phyloP scores from a whole-genome alignment of 2,797 vertebrate genomes.

The Salmo trutta region DNA sequence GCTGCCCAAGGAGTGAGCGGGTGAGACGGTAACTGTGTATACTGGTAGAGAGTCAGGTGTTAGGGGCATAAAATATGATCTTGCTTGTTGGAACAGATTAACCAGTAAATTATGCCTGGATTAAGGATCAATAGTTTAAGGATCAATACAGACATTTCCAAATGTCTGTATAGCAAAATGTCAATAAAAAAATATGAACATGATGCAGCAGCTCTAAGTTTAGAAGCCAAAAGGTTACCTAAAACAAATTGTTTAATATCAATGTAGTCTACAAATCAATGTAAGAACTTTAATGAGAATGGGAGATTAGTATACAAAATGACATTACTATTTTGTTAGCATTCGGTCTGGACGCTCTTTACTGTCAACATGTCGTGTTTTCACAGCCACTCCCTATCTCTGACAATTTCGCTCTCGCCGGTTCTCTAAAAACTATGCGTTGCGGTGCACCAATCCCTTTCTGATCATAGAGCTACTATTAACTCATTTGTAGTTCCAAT shows the following conservation, averaged over 20 bases:
- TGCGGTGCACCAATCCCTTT: constrained; percentile 3
- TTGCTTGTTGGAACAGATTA: constrained; percentile 59
- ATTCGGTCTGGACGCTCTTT: not conserved
- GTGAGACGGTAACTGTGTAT: constrained; percentile 38
- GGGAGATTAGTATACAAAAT: not conserved
- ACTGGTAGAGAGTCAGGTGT: not conserved
- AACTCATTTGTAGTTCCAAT: constrained; percentile 33
- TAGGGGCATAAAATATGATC: not conserved
- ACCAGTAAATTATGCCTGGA: constrained; percentile 60
- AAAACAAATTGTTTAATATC: not conserved
- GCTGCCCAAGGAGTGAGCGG: constrained; percentile 44
- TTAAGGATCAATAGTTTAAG: constrained; percentile 55
- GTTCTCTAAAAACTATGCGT: constrained; percentile 32
- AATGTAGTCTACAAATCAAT: no score
- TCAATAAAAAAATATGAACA: not conserved
- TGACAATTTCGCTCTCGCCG: constrained; percentile 33
- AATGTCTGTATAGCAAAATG: constrained; percentile 4
- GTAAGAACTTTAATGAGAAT: no score
- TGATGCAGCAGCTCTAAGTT: no score
- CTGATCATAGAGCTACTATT: constrained; percentile 30
- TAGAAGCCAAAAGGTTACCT: no score
- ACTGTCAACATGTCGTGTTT: constrained; percentile 8
- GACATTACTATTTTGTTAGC: constrained; percentile 5
- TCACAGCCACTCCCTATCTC: constrained; percentile 5
- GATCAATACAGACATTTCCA: no score